Conservation (phyloP, 2,797 vertebrate genomes). For the Poecilia picta region DNA sequence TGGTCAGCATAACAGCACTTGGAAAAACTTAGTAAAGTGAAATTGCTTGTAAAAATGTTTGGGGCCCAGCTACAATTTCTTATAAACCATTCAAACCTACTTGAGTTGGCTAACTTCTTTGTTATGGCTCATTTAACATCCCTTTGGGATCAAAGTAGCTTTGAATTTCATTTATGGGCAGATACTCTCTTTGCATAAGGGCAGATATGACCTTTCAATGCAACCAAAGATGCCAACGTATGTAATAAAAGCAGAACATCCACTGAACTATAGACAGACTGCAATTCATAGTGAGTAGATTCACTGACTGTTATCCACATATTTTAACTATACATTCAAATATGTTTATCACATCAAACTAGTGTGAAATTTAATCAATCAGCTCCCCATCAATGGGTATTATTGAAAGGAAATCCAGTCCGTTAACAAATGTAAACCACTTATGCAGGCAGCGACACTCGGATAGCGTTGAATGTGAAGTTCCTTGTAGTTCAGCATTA, state of each 20-base stretch:
- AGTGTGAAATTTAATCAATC: background rate
- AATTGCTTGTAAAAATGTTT: background rate
- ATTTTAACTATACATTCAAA: background rate
- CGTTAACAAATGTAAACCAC: background rate
- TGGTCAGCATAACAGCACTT: background rate
- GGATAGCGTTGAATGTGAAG: background rate
- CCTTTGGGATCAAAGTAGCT: too few relatives aligned
- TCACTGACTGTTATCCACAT: background rate
- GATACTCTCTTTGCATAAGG: background rate
- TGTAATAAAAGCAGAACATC: background rate
- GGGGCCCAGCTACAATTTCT: background rate
- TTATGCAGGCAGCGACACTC: background rate
- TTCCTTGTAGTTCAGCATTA: background rate
- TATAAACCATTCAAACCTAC: background rate
- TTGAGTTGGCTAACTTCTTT: background rate
- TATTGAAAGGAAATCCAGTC: background rate
- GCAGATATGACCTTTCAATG: background rate
- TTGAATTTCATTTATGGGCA: background rate
- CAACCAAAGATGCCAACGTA: background rate
- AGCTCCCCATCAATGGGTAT: background rate
- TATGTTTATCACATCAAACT: background rate
- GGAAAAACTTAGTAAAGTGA: background rate
- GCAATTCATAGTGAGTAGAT: background rate
- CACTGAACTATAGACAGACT: background rate
- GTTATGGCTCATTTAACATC: background rate